Evolutionary conservation across 2,797 vertebrate species (phyloP).

Genomic region (Pseudomugil gertrudae): DNA sequence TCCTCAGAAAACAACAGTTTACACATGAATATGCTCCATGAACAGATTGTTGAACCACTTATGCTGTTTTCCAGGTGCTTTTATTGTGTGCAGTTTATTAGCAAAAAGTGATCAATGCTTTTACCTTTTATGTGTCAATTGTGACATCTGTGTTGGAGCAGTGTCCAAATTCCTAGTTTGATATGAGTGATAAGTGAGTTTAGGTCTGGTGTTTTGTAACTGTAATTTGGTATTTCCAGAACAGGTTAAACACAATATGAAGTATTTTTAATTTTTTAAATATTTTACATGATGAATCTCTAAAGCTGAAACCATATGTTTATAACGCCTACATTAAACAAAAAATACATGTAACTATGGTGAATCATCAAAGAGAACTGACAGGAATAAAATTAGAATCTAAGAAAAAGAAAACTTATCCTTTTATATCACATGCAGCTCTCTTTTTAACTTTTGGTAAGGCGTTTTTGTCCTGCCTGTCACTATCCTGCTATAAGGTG

Average conservation of each 20-base stretch:
- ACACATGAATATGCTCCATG: no score
- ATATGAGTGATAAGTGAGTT: no score
- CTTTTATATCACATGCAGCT: conserved; percentile 68
- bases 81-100: no score
- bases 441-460: conserved; percentile 23
- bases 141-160: no score
- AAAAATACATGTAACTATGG: background rate
- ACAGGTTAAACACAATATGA: background rate
- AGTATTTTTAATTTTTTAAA: background rate
- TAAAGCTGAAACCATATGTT: background rate
- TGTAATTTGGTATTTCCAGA: background rate
- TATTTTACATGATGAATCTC: background rate
- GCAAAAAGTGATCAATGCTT: no score
- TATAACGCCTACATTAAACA: background rate
- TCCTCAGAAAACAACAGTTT: no score
- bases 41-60: no score
- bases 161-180: no score
- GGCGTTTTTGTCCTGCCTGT: conserved; percentile 60
- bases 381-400: conserved; percentile 16
- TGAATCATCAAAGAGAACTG: background rate
- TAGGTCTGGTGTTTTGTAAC: no score
- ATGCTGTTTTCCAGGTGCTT: no score
- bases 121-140: no score
- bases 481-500: conserved; percentile 45
- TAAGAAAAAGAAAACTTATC: conserved; percentile 65